Percentiles rank a stretch among this genome's conserved stretches.
Evolutionary conservation across 1,140 invertebrate species (phyloP).

Genomic region (Adoxophyes honmai): DNA sequence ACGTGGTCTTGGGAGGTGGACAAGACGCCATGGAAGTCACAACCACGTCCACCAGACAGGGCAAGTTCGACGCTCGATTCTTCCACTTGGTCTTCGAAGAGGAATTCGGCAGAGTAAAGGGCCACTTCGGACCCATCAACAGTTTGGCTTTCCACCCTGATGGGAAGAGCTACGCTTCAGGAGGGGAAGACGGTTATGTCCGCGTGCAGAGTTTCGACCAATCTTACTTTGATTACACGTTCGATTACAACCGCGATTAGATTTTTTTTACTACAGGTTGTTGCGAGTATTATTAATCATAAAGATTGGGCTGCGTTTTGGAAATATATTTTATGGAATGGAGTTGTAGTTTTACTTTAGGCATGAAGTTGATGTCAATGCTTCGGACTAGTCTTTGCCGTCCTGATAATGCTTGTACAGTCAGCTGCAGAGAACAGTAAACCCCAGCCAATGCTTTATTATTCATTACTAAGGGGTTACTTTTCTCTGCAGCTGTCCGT

Average conservation of each 20-base stretch:
- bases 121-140: constrained; percentile 99
- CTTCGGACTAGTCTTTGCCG: too few species aligned
- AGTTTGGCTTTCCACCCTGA: constrained; percentile 98
- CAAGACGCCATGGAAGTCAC: constrained; percentile 99
- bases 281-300: too few species aligned
- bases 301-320: too few species aligned
- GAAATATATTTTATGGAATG: constrained; percentile 4
- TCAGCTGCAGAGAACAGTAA: too few species aligned
- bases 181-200: constrained; percentile 99
- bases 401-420: too few species aligned
- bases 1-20: constrained; percentile 97
- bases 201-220: constrained; percentile 97
- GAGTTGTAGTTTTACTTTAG: too few species aligned
- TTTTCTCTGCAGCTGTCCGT: too few species aligned
- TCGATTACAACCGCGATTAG: constrained; percentile 86
- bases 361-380: too few species aligned
- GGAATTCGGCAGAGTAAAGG: constrained; percentile 98
- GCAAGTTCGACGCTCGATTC: constrained; percentile 99
- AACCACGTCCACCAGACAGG: constrained; percentile 95
- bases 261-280: too few species aligned
- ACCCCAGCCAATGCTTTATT: too few species aligned
- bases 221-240: constrained; percentile 97
- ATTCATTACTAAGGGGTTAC: too few species aligned
- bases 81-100: constrained; percentile 99
- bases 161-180: constrained; percentile 97